Evolutionary conservation across 1,140 invertebrate species (phyloP).

Genomic region (Sycophaga agraensis): DNA sequence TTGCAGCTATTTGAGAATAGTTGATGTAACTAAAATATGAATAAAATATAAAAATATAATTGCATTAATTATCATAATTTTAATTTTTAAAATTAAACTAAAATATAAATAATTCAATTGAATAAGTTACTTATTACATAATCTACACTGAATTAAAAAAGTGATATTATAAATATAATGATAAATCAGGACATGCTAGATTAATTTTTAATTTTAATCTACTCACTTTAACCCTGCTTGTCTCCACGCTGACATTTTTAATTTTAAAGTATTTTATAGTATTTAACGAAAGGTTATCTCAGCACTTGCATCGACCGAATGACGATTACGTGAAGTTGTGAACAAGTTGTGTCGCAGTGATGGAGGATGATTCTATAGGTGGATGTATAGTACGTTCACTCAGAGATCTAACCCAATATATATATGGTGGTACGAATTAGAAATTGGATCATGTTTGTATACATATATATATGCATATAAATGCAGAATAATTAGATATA

Average conservation of each 20-base stretch:
- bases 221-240: constrained; percentile 67
- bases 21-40: constrained; percentile 80
- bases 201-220: constrained; percentile 16
- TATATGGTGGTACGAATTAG: too few species aligned
- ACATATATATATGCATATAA: too few species aligned
- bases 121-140: neutral
- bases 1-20: constrained; percentile 88
- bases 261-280: neutral
- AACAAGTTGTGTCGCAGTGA: too few species aligned
- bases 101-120: neutral
- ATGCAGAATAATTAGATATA: too few species aligned
- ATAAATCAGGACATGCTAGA: neutral
- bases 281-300: too few species aligned
- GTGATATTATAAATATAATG: neutral
- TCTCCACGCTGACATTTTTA: constrained; percentile 62
- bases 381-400: too few species aligned
- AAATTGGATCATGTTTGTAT: too few species aligned
- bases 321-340: too few species aligned
- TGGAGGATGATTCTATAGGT: too few species aligned
- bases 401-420: too few species aligned
- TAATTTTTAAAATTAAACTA: neutral
- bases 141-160: too few species aligned
- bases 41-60: neutral
- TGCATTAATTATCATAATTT: constrained; percentile 35
- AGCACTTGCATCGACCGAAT: too few species aligned